These are phyloP conservation scores for Parotia lawesii DNA, from an alignment of 2,113 vertebrate genomes.

Conservation along the genomic window DNA sequence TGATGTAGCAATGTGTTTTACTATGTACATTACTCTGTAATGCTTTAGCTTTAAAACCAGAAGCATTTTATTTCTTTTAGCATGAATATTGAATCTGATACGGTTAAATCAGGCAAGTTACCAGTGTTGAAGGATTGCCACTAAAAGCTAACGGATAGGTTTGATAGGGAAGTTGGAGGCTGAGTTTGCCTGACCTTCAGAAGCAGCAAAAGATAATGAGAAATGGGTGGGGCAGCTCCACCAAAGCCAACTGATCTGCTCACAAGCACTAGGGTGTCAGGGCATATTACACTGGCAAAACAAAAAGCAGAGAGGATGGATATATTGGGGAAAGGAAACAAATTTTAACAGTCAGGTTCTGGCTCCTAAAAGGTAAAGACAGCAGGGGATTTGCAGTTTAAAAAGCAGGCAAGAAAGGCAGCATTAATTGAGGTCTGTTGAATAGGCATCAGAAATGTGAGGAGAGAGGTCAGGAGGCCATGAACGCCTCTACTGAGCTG, in stretches of 20 bases:
- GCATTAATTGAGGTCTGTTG: background rate
- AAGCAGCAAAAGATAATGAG: background rate
- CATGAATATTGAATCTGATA: background rate
- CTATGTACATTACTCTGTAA: background rate
- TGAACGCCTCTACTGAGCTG: background rate
- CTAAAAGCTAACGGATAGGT: background rate
- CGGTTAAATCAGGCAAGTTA: background rate
- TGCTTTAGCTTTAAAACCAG: background rate
- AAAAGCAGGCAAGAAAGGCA: background rate
- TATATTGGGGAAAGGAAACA: background rate
- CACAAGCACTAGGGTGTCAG: background rate
- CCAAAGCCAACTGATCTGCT: background rate
- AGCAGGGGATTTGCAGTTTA: background rate
- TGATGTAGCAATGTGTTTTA: background rate
- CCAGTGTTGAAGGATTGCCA: background rate
- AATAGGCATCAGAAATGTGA: background rate
- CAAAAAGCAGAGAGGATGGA: background rate
- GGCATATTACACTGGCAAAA: background rate
- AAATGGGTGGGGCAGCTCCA: rapidly evolving
- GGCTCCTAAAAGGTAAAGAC: background rate
- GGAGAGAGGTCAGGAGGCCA: background rate
- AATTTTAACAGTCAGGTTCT: background rate
- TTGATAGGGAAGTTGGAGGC: background rate
- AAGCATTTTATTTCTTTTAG: background rate
- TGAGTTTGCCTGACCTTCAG: background rate